These are phyloP conservation scores for Gallinago paraguaiae DNA, from an alignment of 2,113 vertebrate genomes.

Conservation along the genomic window DNA sequence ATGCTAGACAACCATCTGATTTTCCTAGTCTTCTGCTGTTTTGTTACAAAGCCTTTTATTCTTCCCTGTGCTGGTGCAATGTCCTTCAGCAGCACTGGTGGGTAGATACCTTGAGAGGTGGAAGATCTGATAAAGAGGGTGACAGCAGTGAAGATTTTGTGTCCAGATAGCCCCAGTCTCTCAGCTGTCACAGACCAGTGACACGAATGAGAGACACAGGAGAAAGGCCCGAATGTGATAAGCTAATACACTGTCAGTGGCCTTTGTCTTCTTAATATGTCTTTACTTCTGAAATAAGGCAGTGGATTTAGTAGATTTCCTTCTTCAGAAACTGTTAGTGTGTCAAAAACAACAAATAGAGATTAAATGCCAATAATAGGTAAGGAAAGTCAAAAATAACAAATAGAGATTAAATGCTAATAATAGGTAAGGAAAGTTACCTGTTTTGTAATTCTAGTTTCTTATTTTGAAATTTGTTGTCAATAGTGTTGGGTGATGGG, in stretches of 20 bases:
- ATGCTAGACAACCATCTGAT: background rate
- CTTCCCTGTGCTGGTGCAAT: background rate
- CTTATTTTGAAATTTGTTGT: background rate
- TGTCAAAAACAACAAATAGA: background rate
- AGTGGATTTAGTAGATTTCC: background rate
- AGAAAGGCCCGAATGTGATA: background rate
- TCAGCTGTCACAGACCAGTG: background rate
- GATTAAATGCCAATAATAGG: background rate
- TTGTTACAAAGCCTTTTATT: background rate
- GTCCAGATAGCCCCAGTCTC: background rate
- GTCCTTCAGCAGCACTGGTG: background rate
- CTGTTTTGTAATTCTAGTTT: background rate
- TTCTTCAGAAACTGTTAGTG: background rate
- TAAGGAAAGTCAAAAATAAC: background rate
- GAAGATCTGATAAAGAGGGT: background rate
- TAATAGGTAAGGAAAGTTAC: background rate
- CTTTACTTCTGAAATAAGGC: background rate
- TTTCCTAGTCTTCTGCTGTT: background rate
- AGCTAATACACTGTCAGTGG: background rate
- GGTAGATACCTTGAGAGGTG: background rate
- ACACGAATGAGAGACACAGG: background rate
- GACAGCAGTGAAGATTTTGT: background rate
- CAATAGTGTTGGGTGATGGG: background rate
- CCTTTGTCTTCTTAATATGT: background rate
- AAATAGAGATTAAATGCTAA: background rate